A percentile compares a stretch with the other conserved stretches of the same genome.
Conservation (phyloP, 2,113 vertebrate genomes). For the Pipa parva region DNA sequence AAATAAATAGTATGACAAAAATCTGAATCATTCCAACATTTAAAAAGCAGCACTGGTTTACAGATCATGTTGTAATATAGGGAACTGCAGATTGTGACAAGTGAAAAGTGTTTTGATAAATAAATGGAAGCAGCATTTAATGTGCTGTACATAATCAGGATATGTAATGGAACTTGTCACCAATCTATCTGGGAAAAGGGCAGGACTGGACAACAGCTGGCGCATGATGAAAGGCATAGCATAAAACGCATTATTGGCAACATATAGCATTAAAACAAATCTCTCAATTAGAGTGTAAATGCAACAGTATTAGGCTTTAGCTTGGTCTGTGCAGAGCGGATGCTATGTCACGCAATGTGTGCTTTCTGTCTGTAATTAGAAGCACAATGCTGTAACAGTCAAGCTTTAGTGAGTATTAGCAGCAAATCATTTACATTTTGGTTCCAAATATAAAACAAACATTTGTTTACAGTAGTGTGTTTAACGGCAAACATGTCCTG, state of each 20-base stretch:
- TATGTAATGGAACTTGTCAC: too few species aligned
- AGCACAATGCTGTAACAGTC: slow-evolving; percentile 22
- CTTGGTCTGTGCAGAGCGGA: neutral
- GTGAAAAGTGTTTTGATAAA: too few species aligned
- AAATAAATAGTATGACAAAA: neutral
- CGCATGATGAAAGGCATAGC: neutral
- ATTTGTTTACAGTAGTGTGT: neutral
- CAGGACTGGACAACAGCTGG: too few species aligned
- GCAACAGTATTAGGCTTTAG: neutral
- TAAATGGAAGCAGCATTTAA: too few species aligned
- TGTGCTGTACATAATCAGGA: too few species aligned
- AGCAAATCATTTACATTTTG: slow-evolving; percentile 37
- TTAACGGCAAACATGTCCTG: neutral
- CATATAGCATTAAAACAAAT: neutral
- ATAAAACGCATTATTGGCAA: neutral
- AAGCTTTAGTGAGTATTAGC: slow-evolving; percentile 44
- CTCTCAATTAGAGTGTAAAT: neutral
- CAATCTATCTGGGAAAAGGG: too few species aligned
- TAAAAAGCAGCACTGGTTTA: neutral
- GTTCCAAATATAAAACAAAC: neutral
- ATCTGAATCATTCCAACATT: neutral
- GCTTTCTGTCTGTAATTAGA: neutral
- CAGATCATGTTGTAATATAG: neutral
- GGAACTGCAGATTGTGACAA: too few species aligned
- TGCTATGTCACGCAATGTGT: neutral